Evolutionary conservation across 1,140 invertebrate species (phyloP).

Genomic region (Leptinotarsa defecta): DNA sequence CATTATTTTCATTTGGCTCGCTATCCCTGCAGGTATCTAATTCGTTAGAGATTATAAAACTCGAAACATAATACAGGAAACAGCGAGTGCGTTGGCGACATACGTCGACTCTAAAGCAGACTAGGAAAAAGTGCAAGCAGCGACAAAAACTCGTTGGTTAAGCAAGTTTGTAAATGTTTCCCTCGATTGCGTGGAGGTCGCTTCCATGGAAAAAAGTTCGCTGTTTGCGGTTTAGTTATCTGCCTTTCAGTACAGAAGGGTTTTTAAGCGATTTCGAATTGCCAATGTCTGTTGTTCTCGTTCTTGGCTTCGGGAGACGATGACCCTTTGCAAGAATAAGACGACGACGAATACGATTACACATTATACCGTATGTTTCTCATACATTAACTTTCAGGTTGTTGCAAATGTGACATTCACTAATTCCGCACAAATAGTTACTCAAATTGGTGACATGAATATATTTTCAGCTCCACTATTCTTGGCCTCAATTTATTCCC

Average conservation of each 20-base stretch:
- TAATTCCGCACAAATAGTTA: too few species aligned
- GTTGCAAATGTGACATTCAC: too few species aligned
- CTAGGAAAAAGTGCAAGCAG: background rate
- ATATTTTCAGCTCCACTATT: too few species aligned
- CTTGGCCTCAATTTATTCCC: too few species aligned
- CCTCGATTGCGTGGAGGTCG: background rate
- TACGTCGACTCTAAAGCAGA: background rate
- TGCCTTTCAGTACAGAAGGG: background rate
- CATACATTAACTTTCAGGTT: too few species aligned
- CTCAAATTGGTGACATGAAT: too few species aligned
- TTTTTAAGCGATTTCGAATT: slow-evolving; percentile 2
- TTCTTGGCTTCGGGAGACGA: background rate
- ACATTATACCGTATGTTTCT: too few species aligned
- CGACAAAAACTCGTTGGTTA: slow-evolving; percentile 2
- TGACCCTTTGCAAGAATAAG: too few species aligned
- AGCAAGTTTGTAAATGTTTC: slow-evolving; percentile 3
- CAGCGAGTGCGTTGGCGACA: background rate
- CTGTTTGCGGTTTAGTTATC: slow-evolving; percentile 5
- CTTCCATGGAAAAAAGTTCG: background rate
- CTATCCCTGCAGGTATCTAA: background rate
- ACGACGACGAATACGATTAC: too few species aligned
- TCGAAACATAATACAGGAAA: background rate
- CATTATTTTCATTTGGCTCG: too few species aligned
- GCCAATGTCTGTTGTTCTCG: background rate
- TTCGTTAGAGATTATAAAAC: background rate